Conservation (phyloP, 2,113 vertebrate genomes). For the Phoenicopterus ruber region DNA sequence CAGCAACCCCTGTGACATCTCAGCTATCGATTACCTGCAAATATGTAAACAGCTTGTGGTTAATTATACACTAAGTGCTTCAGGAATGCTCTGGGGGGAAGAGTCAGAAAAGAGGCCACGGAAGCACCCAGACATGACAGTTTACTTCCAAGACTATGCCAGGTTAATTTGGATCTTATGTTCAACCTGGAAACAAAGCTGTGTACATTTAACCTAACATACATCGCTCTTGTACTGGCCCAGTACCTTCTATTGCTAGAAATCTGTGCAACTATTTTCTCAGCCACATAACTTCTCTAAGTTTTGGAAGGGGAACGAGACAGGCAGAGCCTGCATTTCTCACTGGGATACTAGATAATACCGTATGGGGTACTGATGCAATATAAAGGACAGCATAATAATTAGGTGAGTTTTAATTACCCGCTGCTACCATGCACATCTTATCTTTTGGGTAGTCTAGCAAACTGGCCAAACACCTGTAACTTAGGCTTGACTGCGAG, state of each 20-base stretch:
- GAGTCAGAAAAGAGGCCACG: background rate
- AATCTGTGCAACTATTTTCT: background rate
- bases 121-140: accelerated
- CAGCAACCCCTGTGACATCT: background rate
- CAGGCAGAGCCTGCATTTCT: background rate
- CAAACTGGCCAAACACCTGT: background rate
- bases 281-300: background rate
- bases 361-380: accelerated
- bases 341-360: accelerated
- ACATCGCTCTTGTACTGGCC: background rate
- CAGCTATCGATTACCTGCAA: background rate
- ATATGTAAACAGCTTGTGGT: background rate
- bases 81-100: background rate
- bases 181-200: background rate
- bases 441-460: too few relatives aligned
- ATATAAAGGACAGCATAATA: background rate
- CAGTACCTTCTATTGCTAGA: background rate
- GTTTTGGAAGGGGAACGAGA: background rate
- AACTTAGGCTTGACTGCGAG: accelerated
- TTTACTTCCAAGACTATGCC: background rate
- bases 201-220: background rate
- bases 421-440: background rate
- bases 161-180: background rate
- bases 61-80: background rate
- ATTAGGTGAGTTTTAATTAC: background rate